Percentiles rank a stretch among this genome's conserved stretches.
Evolutionary conservation across 2,888 invertebrate genomes (phyloP).

Genomic region (Linnaemya vulpina): DNA sequence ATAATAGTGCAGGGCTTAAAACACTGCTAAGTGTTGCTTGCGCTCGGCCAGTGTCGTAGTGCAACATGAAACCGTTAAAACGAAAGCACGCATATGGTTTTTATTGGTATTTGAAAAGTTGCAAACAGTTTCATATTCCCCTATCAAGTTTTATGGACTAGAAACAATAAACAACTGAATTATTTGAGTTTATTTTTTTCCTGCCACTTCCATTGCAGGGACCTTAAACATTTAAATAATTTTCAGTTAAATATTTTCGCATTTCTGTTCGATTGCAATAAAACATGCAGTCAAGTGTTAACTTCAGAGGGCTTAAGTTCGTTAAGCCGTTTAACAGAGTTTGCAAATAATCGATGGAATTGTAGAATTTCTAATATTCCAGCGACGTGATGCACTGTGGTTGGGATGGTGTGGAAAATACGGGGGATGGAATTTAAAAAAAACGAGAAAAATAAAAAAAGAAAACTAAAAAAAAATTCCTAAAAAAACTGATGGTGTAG

Average conservation of each 20-base stretch:
- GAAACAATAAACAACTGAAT: conserved; percentile 63
- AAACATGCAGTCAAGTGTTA: conserved; percentile 66
- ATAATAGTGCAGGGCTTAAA: conserved; percentile 28
- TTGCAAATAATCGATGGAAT: conserved; percentile 40
- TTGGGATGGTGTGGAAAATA: not conserved
- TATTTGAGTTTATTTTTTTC: not conserved
- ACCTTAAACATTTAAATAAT: conserved; percentile 53
- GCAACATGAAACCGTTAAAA: not conserved
- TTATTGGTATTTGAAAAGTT: conserved; percentile 56
- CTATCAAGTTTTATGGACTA: conserved; percentile 65
- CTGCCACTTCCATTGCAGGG: conserved; percentile 17
- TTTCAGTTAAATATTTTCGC: conserved; percentile 47
- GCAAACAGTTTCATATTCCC: conserved; percentile 46
- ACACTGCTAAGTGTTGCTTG: not conserved
- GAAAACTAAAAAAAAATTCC: no score
- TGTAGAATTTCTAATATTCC: not conserved
- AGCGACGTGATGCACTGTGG: conserved; percentile 25
- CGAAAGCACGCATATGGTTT: conserved; percentile 63
- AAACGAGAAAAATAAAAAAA: no score
- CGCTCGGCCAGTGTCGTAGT: not conserved
- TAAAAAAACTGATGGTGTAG: no score
- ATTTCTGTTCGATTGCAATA: conserved; percentile 12
- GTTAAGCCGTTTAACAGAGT: conserved; percentile 55
- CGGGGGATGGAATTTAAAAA: no score
- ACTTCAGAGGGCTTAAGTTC: conserved; percentile 56